A percentile compares a stretch with the other conserved stretches of the same genome.
Evolutionary conservation across 1,140 invertebrate species (phyloP).

Genomic region (Pemphigus obesinymphae): DNA sequence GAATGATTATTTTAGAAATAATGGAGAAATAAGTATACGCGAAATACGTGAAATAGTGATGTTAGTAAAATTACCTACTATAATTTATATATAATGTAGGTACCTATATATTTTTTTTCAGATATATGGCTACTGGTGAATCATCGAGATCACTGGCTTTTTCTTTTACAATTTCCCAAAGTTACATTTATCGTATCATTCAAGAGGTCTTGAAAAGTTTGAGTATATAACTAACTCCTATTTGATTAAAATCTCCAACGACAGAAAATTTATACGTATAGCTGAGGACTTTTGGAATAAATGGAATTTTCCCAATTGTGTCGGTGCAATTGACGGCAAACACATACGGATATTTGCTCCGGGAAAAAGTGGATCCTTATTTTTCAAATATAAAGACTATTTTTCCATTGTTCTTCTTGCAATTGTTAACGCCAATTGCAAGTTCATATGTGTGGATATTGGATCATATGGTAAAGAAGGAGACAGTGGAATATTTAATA

Average conservation of each 20-base stretch:
- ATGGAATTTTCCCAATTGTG: slow-evolving; percentile 48
- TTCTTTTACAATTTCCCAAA: slow-evolving; percentile 19
- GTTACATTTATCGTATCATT: slow-evolving; percentile 22
- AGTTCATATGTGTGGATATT: slow-evolving; percentile 53
- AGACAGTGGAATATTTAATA: slow-evolving; percentile 46
- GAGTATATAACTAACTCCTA: not conserved
- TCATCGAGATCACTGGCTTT: slow-evolving; percentile 37
- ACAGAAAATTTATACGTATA: slow-evolving; percentile 46
- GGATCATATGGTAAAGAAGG: slow-evolving; percentile 51
- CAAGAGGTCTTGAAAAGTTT: not conserved
- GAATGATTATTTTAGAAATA: too few relatives aligned
- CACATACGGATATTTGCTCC: too few relatives aligned
- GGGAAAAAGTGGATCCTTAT: too few relatives aligned
- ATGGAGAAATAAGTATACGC: too few relatives aligned
- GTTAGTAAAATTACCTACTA: too few relatives aligned
- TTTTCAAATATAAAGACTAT: too few relatives aligned
- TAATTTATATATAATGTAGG: too few relatives aligned
- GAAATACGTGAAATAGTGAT: not conserved
- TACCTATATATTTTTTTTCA: too few relatives aligned
- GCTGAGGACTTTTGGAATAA: slow-evolving; percentile 48
- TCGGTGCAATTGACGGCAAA: too few relatives aligned
- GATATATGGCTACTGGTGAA: slow-evolving; percentile 28
- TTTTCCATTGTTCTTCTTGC: slow-evolving; percentile 51
- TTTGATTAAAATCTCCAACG: not conserved
- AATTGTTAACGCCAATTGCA: slow-evolving; percentile 53